These are phyloP conservation scores for Dallia pectoralis DNA, from an alignment of 2,797 vertebrate species.

Conservation along the genomic window DNA sequence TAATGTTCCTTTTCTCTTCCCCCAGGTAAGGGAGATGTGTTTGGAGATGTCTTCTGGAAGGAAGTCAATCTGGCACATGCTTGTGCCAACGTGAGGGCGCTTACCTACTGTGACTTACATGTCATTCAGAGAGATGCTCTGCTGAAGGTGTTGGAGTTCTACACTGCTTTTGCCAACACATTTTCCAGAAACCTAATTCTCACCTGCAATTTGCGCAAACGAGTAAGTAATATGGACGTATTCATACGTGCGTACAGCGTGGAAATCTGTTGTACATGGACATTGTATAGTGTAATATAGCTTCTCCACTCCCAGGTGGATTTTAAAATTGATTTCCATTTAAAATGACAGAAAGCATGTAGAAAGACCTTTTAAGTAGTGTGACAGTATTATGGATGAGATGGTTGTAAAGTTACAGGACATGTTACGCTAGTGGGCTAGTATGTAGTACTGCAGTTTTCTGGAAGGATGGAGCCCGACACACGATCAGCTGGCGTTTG, in stretches of 20 bases:
- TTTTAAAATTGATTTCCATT: not conserved
- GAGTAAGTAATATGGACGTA: conserved; percentile 73
- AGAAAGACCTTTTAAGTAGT: not conserved
- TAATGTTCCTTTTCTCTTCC: not conserved
- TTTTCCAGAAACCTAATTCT: conserved; percentile 95
- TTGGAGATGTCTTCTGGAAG: conserved; percentile 97
- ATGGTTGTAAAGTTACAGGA: too few species aligned
- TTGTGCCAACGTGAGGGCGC: conserved; percentile 89
- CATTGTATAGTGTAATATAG: not conserved
- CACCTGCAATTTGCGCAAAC: conserved; percentile 93
- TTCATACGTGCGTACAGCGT: not conserved
- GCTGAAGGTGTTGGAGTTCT: conserved; percentile 94
- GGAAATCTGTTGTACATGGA: not conserved
- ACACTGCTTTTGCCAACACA: conserved; percentile 92
- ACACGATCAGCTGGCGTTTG: too few species aligned
- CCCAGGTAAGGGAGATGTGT: conserved; percentile 94
- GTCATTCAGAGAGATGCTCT: conserved; percentile 92
- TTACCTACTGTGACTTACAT: conserved; percentile 96
- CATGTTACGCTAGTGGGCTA: too few species aligned
- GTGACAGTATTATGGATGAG: too few species aligned
- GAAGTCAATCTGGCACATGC: conserved; percentile 90
- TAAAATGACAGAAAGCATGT: not conserved
- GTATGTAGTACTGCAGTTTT: too few species aligned
- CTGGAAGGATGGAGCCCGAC: too few species aligned
- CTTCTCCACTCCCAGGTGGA: not conserved